Percentiles rank a stretch among this genome's conserved stretches.
Conservation (phyloP, 2,797 vertebrate species). For the Sciurus vulgaris region DNA sequence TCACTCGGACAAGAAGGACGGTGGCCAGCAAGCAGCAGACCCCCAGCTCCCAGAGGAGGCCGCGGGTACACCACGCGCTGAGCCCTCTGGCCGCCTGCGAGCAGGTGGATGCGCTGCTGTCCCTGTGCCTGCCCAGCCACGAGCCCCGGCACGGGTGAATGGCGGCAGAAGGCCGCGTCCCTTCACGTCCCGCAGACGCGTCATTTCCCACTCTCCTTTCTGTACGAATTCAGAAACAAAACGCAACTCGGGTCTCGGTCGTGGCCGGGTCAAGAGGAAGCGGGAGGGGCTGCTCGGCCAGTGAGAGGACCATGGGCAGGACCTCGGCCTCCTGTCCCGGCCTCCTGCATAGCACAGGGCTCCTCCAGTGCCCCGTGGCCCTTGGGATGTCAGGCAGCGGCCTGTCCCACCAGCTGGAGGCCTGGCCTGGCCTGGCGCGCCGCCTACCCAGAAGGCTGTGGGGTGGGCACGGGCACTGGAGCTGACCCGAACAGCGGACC, state of each 20-base stretch:
- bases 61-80: too few species aligned
- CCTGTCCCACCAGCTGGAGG: not conserved
- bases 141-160: too few species aligned
- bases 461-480: accelerated
- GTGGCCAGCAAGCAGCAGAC: too few species aligned
- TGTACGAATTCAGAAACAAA: conserved; percentile 67
- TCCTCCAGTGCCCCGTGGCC: accelerated
- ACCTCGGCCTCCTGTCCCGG: not conserved
- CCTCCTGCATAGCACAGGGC: too few species aligned
- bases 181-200: too few species aligned
- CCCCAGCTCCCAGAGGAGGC: too few species aligned
- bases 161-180: too few species aligned
- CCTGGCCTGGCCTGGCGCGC: accelerated
- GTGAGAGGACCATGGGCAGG: not conserved
- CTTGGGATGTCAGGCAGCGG: not conserved
- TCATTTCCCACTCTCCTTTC: conserved; percentile 80
- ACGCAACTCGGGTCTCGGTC: conserved; percentile 68
- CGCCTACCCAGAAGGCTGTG: accelerated
- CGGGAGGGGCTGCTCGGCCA: not conserved
- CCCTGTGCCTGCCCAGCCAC: too few species aligned
- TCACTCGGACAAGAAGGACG: too few species aligned
- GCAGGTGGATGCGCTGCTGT: too few species aligned
- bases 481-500: accelerated
- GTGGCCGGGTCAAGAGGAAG: conserved; percentile 70
- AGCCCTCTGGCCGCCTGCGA: too few species aligned